Evolutionary conservation across 2,888 invertebrate genomes (phyloP), one percentile per base, ranked within the genome.

Genomic region (Drosophila neonasuta): DNA sequence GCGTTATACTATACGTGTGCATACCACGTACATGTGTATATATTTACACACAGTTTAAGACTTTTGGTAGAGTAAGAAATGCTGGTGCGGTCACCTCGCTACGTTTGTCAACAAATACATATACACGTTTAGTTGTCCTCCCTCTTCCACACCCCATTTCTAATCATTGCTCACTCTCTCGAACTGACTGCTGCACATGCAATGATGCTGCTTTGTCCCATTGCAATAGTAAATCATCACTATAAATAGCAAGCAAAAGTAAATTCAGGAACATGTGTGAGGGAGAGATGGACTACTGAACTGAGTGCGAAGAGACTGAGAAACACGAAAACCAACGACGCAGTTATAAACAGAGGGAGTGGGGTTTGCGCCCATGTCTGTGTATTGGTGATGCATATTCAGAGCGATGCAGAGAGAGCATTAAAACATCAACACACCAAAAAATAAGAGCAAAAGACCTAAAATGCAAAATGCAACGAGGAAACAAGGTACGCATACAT

Each of bases 181-280:
- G 30, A 44, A 34, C 30, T 17, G 20, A 24, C 30, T 34, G 30
- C 24, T 24, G 24, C 24, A 24, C 30, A 17, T 68, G 73, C 52
- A 56, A 32, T 54, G 52, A 65, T 60, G 66, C 52, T 74, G 59
- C 30, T 50, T 41, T 44, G 24, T 34, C 20, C 36, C 39, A 29
- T 72, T 71, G 46, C 49, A 63, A 65, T 62, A 49, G 78, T 71
- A 68, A 69, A 74, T 78, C 61, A 54, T 30, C 32, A 36, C 80
- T 86, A 81, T 64, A 73, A 81, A 81, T 81, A 81, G 79, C 69
- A 69, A 68, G 59, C 63, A 55, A 63, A 78, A 69, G 69, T 83
- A 59, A 83, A 75, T 68, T 75, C 68, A 49, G 60, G 49, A 71
- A 48, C 57, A 72, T 72, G 68, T 71, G 77, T 52, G 46, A 5